phyloP scores from a whole-genome alignment of 2,888 invertebrate genomes.

The Rapana venosa region DNA sequence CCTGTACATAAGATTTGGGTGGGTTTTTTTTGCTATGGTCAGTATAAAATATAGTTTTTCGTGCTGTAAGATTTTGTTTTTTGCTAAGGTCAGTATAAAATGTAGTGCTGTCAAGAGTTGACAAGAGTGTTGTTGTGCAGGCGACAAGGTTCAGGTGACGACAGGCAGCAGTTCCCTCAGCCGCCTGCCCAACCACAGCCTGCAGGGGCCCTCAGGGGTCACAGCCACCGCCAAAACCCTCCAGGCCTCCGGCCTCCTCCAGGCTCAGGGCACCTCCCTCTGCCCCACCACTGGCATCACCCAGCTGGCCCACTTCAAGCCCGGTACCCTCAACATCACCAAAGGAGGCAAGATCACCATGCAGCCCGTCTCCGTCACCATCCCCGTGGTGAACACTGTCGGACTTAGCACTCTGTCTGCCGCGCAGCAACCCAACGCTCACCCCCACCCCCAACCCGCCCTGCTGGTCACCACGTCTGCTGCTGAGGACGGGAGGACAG shows the following conservation, averaged over 20 bases:
- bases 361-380: slow-evolving; percentile 67
- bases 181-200: background rate
- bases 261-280: slow-evolving; percentile 13
- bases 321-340: slow-evolving; percentile 56
- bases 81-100: too few relatives aligned
- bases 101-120: too few relatives aligned
- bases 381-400: slow-evolving; percentile 60
- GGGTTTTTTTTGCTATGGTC: too few relatives aligned
- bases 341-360: slow-evolving; percentile 64
- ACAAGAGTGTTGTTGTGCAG: background rate
- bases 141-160: slow-evolving; percentile 23
- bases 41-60: too few relatives aligned
- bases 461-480: slow-evolving; percentile 61
- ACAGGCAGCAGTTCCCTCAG: background rate
- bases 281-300: slow-evolving; percentile 47
- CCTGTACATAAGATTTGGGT: too few relatives aligned
- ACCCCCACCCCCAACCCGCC: slow-evolving; percentile 57
- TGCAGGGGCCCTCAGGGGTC: background rate
- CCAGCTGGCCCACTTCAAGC: slow-evolving; percentile 63
- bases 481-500: slow-evolving; percentile 44
- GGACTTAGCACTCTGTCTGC: slow-evolving; percentile 54
- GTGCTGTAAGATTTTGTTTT: too few relatives aligned
- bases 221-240: slow-evolving; percentile 5
- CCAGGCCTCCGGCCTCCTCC: slow-evolving; percentile 29
- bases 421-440: slow-evolving; percentile 51